Conservation (phyloP, 30 jellyfish, hydroid and myxozoan genomes). For the Turritopsis rubra region DNA sequence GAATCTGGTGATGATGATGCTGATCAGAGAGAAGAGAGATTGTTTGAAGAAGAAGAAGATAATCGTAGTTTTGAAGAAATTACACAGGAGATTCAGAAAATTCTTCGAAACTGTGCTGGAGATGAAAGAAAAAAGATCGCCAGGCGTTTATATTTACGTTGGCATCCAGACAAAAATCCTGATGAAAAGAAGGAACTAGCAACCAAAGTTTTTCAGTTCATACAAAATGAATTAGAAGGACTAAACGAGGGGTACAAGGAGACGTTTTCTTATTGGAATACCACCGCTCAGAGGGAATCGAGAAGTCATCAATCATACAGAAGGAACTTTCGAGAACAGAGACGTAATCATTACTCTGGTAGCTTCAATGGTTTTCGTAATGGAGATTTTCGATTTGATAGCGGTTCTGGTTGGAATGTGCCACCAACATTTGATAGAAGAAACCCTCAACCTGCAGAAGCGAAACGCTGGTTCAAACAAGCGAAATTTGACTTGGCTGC, state of each 20-base stretch:
- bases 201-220: constrained; percentile 40
- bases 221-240: constrained; percentile 29
- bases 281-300: background rate
- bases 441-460: constrained; percentile 85
- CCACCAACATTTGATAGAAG: constrained; percentile 29
- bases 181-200: constrained; percentile 41
- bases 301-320: background rate
- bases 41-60: background rate
- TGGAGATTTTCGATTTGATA: background rate
- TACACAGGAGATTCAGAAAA: constrained; percentile 8
- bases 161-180: constrained; percentile 83
- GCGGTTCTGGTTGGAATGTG: constrained; percentile 14
- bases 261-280: background rate
- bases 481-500: constrained; percentile 52
- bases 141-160: constrained; percentile 47
- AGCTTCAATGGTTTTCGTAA: background rate
- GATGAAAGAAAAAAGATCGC: constrained; percentile 28
- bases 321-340: background rate
- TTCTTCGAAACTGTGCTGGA: constrained; percentile 24
- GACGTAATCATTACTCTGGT: background rate
- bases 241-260: constrained; percentile 5
- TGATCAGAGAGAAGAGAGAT: background rate
- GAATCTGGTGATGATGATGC: background rate
- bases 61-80: constrained; percentile 34
- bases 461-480: constrained; percentile 65